Base-by-base conservation (phyloP, 2,888 invertebrate species). In the Tipula lateralis region DNA sequence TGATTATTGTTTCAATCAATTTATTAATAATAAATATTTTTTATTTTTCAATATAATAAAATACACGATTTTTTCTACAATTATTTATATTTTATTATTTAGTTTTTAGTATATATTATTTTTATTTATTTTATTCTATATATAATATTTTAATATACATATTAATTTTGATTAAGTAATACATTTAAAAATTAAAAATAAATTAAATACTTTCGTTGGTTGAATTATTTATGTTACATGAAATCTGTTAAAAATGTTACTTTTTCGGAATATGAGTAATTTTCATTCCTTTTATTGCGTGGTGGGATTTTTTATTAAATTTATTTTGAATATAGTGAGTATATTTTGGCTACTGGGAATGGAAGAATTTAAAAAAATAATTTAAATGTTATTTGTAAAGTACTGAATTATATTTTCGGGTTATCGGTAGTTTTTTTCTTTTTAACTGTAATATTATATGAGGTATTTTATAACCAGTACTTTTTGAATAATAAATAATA, bases 111-210 rank as follows among this genome's bases (percentile, higher is more conserved):
- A 66, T 66, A 24, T 24, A 66, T 66, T 7, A 66, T 66, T 66
- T 66, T 66, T 66, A 50, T 50, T 50, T 50, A 24, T 66, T 44
- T 44, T 16, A 16, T 44, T 66, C 24, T 66, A 9, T 24, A 39
- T n/a, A 50, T 36, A 36, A 50, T 50, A 24, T 24, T 66, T 66
- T 66, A 66, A 66, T 66, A 66, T 66, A 24, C 24, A 7, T 66
- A 9, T 66, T 19, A 50, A 50, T 66, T 66, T 66, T 66, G 19
- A 66, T 24, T 66, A 24, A 66, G 9, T 66, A 66, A 66, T 24
- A 66, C 66, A 66, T 66, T 66, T 66, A 66, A 66, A 66, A 66
- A 66, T 66, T 66, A 66, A 66, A 66, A 66, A 24, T 66, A 66
- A 24, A 66, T 66, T 24, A 66, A 66, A 66, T 66, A 66, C 13